Evolutionary conservation across 2,797 vertebrate species (phyloP).

Genomic region (Leontopithecus rosalia): DNA sequence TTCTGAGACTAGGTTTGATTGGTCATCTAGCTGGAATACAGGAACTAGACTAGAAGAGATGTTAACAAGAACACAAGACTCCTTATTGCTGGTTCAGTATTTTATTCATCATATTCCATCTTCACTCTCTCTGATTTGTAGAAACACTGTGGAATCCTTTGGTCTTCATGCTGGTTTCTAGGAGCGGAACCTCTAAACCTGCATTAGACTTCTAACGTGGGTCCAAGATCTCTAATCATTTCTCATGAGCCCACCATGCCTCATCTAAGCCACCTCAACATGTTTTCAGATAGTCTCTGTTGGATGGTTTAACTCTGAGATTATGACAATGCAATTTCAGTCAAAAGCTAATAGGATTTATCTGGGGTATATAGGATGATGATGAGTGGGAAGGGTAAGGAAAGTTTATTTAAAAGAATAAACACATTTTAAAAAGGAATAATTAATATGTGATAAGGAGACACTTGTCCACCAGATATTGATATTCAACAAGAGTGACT

Average conservation of each 20-base stretch:
- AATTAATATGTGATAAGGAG: not conserved
- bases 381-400: not conserved
- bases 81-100: not conserved
- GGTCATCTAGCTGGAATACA: not conserved
- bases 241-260: not conserved
- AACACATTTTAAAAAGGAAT: not conserved
- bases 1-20: not conserved
- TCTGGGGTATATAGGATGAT: not conserved
- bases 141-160: not conserved
- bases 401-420: constrained; percentile 5
- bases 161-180: not conserved
- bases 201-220: not conserved
- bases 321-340: not conserved
- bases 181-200: not conserved
- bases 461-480: not conserved
- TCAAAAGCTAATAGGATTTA: not conserved
- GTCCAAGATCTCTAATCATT: not conserved
- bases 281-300: not conserved
- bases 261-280: not conserved
- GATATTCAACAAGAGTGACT: not conserved
- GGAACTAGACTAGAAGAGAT: not conserved
- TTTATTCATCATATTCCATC: not conserved
- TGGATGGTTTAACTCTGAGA: not conserved
- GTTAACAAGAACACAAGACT: not conserved
- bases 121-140: not conserved